phyloP scores from a whole-genome alignment of 2,888 invertebrate genomes.

The Augochlorella aurata region DNA sequence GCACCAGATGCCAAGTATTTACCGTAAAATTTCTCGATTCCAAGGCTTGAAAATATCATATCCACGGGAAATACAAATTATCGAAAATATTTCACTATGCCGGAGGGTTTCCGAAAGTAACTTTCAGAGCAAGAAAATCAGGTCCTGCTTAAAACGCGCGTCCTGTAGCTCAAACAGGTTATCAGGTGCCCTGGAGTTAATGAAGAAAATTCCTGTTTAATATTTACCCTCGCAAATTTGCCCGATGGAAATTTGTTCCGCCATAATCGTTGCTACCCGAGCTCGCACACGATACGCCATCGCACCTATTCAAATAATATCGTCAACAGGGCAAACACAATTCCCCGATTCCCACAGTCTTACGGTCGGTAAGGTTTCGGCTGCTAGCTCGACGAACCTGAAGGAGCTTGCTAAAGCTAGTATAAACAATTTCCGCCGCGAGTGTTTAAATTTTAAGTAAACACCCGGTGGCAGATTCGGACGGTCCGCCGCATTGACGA shows the following conservation, averaged over 20 bases:
- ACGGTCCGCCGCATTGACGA: background rate
- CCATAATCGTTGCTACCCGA: background rate
- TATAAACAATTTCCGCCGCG: slow-evolving; percentile 2
- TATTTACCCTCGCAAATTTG: slow-evolving; percentile 6
- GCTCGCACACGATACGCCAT: background rate
- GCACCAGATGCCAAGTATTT: no score
- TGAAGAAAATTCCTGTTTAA: background rate
- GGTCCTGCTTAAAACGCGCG: background rate
- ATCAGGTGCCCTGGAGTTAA: background rate
- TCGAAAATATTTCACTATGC: background rate
- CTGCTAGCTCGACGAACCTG: background rate
- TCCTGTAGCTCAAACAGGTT: background rate
- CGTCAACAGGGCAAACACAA: background rate
- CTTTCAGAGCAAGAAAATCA: background rate
- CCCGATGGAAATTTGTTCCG: background rate
- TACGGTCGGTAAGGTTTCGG: background rate
- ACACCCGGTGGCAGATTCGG: background rate
- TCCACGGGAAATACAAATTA: no score
- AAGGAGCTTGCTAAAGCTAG: background rate
- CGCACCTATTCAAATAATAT: slow-evolving; percentile 8
- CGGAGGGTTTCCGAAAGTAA: background rate
- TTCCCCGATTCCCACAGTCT: slow-evolving; percentile 1
- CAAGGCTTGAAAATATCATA: no score
- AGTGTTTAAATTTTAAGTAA: background rate
- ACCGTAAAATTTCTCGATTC: no score